Percentiles rank a stretch among this genome's conserved stretches.
phyloP scores from a whole-genome alignment of 2,113 vertebrate genomes.

The Ophthalmolycus amberensis region DNA sequence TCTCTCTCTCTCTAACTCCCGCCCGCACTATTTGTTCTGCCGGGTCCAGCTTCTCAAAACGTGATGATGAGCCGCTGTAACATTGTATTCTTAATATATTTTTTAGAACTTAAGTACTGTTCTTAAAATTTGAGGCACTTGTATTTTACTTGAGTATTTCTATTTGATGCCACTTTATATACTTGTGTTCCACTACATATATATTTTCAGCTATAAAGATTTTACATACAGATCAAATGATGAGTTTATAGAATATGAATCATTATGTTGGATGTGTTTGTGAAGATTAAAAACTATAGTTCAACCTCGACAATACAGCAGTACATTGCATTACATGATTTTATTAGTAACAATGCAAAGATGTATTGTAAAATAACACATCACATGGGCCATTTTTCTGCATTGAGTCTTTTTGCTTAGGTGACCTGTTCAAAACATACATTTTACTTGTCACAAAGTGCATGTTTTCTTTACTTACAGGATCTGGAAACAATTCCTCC shows the following conservation, averaged over 20 bases:
- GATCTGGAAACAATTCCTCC: not conserved
- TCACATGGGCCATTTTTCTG: not conserved
- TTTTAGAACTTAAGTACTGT: not conserved
- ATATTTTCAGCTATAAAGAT: not conserved
- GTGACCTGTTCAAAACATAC: not conserved
- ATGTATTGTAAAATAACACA: not conserved
- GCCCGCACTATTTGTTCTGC: not conserved
- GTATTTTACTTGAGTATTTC: not conserved
- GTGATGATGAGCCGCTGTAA: not conserved
- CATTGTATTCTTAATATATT: not conserved
- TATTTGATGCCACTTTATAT: not conserved
- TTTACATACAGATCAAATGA: not conserved
- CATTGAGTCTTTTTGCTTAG: not conserved
- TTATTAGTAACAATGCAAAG: not conserved
- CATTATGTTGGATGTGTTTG: not conserved
- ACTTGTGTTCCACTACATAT: not conserved
- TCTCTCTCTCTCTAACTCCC: conserved; percentile 3
- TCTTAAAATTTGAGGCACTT: not conserved
- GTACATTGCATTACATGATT: not conserved
- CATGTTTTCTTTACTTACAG: not conserved
- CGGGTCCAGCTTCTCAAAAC: not conserved
- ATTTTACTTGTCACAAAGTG: not conserved
- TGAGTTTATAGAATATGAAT: not conserved
- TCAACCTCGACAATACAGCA: not conserved
- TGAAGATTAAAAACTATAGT: not conserved